Percentiles rank a stretch among this genome's conserved stretches.
phyloP scores from a whole-genome alignment of 1,140 invertebrate species.

The Diplogasteroides magnus region DNA sequence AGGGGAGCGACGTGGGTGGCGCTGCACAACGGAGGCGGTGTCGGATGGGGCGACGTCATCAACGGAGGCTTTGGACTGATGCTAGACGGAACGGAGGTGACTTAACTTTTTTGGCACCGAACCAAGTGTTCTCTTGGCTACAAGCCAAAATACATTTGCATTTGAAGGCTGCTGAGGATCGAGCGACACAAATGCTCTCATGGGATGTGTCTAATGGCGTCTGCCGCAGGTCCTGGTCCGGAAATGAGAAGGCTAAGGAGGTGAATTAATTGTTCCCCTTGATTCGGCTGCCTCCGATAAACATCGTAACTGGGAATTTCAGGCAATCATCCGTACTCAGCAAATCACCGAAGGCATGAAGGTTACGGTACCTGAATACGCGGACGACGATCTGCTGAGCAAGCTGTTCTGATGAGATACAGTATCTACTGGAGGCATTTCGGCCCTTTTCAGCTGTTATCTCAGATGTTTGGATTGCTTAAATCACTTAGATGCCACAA shows the following conservation, averaged over 20 bases:
- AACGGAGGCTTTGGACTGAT: constrained; percentile 69
- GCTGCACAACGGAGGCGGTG: constrained; percentile 68
- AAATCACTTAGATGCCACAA: too few relatives aligned
- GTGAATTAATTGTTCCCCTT: background rate
- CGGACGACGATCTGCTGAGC: constrained; percentile 34
- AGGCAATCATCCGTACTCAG: constrained; percentile 43
- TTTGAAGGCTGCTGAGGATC: constrained; percentile 58
- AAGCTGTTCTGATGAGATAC: constrained; percentile 13
- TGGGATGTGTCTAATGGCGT: constrained; percentile 71
- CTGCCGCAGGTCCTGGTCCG: constrained; percentile 46
- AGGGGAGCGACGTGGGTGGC: constrained; percentile 70
- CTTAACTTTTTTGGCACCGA: background rate
- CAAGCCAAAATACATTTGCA: constrained; percentile 6
- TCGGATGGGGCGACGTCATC: constrained; percentile 69
- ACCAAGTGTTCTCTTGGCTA: background rate
- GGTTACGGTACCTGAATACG: constrained; percentile 43
- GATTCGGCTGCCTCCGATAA: too few relatives aligned
- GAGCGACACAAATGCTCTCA: constrained; percentile 61
- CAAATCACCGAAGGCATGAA: constrained; percentile 28
- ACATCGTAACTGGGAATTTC: background rate
- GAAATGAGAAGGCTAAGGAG: constrained; percentile 43
- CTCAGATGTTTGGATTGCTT: too few relatives aligned
- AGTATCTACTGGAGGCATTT: too few relatives aligned
- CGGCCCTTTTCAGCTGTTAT: too few relatives aligned
- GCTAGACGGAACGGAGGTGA: constrained; percentile 63